A percentile compares a stretch with the other conserved stretches of the same genome.
Conservation (phyloP, 2,797 vertebrate species). For the Neosilurus mollespiculum region DNA sequence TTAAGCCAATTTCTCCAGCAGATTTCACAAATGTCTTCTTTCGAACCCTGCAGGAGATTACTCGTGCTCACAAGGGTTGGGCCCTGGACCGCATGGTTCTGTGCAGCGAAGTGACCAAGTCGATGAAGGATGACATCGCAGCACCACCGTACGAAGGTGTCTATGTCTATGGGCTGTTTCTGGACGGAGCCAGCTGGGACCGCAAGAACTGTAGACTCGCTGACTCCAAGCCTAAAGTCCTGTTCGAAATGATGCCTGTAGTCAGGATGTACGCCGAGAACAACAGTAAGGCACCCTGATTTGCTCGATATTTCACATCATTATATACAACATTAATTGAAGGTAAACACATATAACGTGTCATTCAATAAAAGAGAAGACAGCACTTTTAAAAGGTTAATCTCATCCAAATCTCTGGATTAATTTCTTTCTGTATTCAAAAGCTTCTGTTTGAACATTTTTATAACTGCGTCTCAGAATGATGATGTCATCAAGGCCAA, state of each 20-base stretch:
- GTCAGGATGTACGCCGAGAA: conserved; percentile 93
- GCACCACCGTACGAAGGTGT: conserved; percentile 85
- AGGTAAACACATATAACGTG: no score
- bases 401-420: no score
- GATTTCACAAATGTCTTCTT: background rate
- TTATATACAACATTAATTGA: background rate
- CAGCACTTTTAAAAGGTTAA: no score
- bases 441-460: no score
- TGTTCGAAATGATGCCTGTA: conserved; percentile 92
- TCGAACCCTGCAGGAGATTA: conserved; percentile 81
- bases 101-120: conserved; percentile 90
- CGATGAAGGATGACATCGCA: conserved; percentile 91
- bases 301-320: background rate
- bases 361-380: no score
- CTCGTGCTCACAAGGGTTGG: conserved; percentile 90
- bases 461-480: no score
- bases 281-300: conserved; percentile 73
- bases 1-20: background rate
- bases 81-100: conserved; percentile 90
- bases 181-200: conserved; percentile 96
- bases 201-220: conserved; percentile 82
- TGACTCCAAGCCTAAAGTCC: conserved; percentile 92
- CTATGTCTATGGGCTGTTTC: conserved; percentile 88
- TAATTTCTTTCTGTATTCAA: no score
- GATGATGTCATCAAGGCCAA: no score